These are phyloP conservation scores for Cheilosia impressa DNA, from an alignment of 2,888 invertebrate species.

Conservation along the genomic window DNA sequence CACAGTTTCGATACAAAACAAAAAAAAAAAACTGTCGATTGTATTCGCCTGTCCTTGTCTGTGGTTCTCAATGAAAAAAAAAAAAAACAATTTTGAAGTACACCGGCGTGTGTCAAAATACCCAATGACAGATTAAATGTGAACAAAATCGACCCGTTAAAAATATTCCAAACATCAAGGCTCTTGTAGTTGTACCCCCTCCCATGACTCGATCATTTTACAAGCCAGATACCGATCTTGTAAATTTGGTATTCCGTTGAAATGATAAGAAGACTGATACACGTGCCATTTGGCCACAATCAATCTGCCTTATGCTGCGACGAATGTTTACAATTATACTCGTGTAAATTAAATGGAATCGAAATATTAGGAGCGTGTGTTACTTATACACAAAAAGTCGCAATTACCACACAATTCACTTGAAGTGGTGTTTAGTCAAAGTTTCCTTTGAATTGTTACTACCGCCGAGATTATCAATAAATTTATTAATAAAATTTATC, in stretches of 20 bases:
- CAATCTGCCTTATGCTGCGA: neutral
- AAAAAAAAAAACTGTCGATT: too few species aligned
- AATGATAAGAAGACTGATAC: neutral
- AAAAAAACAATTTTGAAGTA: too few species aligned
- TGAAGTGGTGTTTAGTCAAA: neutral
- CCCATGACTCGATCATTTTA: neutral
- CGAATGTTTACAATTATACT: neutral
- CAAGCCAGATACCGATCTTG: neutral
- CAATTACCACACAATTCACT: neutral
- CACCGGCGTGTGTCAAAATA: too few species aligned
- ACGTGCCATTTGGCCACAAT: neutral
- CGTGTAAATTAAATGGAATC: neutral
- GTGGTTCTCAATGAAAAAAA: too few species aligned
- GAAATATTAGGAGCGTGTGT: neutral
- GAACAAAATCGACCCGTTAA: too few species aligned
- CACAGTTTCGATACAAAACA: too few species aligned
- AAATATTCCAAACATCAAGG: too few species aligned
- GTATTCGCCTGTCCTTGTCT: too few species aligned
- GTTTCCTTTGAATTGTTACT: neutral
- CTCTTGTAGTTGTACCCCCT: neutral
- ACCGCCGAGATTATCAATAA: neutral
- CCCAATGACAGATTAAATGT: too few species aligned
- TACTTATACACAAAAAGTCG: neutral
- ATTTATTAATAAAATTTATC: neutral
- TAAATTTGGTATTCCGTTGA: neutral